These are phyloP conservation scores for Drosophila kohkoa DNA, from an alignment of 1,140 invertebrate genomes.

Conservation along the genomic window DNA sequence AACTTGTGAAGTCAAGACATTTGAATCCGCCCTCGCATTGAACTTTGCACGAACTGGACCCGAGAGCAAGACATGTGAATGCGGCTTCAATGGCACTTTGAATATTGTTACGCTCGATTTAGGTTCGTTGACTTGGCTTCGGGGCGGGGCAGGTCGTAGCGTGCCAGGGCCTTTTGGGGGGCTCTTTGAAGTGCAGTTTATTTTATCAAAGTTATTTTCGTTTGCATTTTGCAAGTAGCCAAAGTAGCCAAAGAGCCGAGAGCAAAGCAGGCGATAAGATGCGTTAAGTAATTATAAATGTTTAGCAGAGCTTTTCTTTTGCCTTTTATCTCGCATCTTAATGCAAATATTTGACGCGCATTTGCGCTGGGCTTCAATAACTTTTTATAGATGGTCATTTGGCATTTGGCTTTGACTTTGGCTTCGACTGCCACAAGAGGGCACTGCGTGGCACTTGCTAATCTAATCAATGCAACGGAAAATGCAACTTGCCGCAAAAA, in stretches of 20 bases:
- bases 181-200: slow-evolving; percentile 72
- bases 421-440: slow-evolving; percentile 16
- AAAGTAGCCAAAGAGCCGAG: neutral
- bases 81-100: slow-evolving; percentile 78
- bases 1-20: too few species aligned
- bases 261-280: slow-evolving; percentile 60
- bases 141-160: slow-evolving; percentile 53
- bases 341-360: slow-evolving; percentile 82
- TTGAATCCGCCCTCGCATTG: slow-evolving; percentile 56
- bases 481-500: slow-evolving; percentile 47
- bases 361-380: slow-evolving; percentile 58
- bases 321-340: slow-evolving; percentile 72
- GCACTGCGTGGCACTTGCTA: slow-evolving; percentile 52
- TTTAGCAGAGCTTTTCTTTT: slow-evolving; percentile 42
- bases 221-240: slow-evolving; percentile 68
- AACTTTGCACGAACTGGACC: slow-evolving; percentile 76
- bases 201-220: slow-evolving; percentile 77
- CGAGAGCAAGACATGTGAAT: slow-evolving; percentile 60
- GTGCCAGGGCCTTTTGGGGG: slow-evolving; percentile 15
- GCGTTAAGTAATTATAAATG: slow-evolving; percentile 84
- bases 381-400: slow-evolving; percentile 47
- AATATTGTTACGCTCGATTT: slow-evolving; percentile 80
- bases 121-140: slow-evolving; percentile 71
- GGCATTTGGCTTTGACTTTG: slow-evolving; percentile 4
- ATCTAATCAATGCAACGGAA: slow-evolving; percentile 70